These are phyloP conservation scores for Abscondita cerata DNA, from an alignment of 2,888 invertebrate genomes.

Conservation along the genomic window DNA sequence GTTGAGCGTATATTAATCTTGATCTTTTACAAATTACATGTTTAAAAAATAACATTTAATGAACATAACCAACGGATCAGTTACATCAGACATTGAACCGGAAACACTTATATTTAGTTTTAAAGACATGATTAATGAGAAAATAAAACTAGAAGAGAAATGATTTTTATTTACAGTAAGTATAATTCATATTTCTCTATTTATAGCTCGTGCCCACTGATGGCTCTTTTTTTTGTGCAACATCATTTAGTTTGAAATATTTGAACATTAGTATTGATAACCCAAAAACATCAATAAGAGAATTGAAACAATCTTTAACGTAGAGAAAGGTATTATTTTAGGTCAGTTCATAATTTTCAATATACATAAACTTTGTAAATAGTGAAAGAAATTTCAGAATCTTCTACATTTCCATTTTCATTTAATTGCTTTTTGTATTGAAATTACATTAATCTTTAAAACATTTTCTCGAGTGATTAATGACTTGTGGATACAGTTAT, in stretches of 20 bases:
- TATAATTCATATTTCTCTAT: neutral
- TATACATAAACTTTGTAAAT: neutral
- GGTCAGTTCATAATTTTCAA: constrained; percentile 19
- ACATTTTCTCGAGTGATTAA: neutral
- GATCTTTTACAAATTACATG: constrained; percentile 6
- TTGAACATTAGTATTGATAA: constrained; percentile 17
- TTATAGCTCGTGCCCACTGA: constrained; percentile 13
- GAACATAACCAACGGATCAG: neutral
- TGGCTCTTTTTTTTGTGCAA: neutral
- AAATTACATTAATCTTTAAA: no score
- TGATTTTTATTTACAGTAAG: constrained; percentile 10
- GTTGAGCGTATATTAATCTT: neutral
- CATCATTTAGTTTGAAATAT: constrained; percentile 1
- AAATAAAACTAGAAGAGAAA: constrained; percentile 14
- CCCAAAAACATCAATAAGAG: constrained; percentile 32
- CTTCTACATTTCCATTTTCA: no score
- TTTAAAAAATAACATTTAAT: neutral
- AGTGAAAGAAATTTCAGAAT: no score
- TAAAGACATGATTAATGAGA: constrained; percentile 13
- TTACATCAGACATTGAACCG: constrained; percentile 7
- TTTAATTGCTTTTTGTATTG: no score
- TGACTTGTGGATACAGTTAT: neutral
- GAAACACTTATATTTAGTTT: constrained; percentile 7
- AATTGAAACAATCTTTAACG: constrained; percentile 21
- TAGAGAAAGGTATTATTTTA: constrained; percentile 28